A percentile compares a stretch with the other conserved stretches of the same genome.
These are phyloP conservation scores for Embiotoca jacksoni DNA, from an alignment of 2,113 vertebrate genomes.

Conservation along the genomic window DNA sequence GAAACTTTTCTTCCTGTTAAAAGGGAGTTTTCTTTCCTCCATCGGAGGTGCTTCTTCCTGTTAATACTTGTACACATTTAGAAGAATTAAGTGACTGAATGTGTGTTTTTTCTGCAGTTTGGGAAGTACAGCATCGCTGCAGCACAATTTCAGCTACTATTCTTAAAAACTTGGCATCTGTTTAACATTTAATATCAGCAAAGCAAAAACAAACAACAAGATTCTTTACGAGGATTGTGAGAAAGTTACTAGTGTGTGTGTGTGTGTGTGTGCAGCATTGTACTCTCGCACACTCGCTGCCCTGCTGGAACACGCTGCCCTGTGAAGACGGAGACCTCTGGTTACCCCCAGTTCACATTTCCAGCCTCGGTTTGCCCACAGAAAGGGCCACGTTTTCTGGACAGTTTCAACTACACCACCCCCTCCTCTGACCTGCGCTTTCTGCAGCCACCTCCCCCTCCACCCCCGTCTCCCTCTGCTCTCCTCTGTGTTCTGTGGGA, in stretches of 20 bases:
- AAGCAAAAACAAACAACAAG: not conserved
- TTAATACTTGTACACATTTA: too few relatives aligned
- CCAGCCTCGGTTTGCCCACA: conserved; percentile 80
- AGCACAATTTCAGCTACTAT: too few relatives aligned
- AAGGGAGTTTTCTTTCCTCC: too few relatives aligned
- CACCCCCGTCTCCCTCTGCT: conserved; percentile 5
- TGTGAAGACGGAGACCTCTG: conserved; percentile 81
- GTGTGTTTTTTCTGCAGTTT: too few relatives aligned
- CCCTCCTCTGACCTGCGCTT: conserved; percentile 63
- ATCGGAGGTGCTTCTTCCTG: too few relatives aligned
- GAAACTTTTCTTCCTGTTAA: too few relatives aligned
- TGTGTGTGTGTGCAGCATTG: not conserved
- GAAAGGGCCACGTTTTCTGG: conserved; percentile 80
- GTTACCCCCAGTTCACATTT: conserved; percentile 84
- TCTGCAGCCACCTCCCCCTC: conserved; percentile 29
- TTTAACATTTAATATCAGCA: not conserved
- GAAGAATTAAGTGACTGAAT: too few relatives aligned
- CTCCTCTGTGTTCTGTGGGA: conserved; percentile 59
- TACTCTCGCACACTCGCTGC: conserved; percentile 10
- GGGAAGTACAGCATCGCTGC: too few relatives aligned
- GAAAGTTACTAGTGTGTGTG: conserved; percentile 3
- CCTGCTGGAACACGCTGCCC: conserved; percentile 62
- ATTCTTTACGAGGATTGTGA: not conserved
- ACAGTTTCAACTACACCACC: conserved; percentile 80
- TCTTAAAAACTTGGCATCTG: too few relatives aligned